A percentile compares a stretch with the other conserved stretches of the same genome.
phyloP scores from a whole-genome alignment of 2,797 vertebrate species.

The Dipus sagitta region DNA sequence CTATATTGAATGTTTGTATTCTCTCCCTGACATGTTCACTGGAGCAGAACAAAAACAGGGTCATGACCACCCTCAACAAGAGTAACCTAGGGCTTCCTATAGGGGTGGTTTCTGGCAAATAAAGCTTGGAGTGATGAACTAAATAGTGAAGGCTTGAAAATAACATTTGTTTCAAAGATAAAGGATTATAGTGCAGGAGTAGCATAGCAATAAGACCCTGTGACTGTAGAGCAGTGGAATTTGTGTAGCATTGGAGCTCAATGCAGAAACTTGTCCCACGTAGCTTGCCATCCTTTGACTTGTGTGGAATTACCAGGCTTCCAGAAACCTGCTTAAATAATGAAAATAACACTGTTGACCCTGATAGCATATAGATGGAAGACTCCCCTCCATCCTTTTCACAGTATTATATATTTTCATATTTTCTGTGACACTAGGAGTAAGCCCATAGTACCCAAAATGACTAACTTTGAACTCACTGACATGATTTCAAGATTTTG shows the following conservation, averaged over 20 bases:
- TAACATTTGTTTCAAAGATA: background rate
- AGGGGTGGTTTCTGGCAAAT: background rate
- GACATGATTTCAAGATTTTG: background rate
- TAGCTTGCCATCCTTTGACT: too few relatives aligned
- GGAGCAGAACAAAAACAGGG: constrained; percentile 23
- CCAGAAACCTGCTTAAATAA: background rate
- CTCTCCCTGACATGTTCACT: background rate
- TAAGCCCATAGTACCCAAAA: background rate
- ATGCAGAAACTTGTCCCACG: fast-evolving
- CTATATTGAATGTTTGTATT: background rate
- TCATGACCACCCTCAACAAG: background rate
- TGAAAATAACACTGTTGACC: background rate
- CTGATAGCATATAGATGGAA: background rate
- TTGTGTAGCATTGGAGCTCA: background rate
- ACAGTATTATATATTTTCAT: background rate
- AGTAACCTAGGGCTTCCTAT: background rate
- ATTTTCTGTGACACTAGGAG: background rate
- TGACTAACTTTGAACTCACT: background rate
- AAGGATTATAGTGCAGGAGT: background rate
- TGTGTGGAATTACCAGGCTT: background rate
- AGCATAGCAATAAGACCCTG: background rate
- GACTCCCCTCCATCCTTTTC: background rate
- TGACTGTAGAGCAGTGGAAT: background rate
- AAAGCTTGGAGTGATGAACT: background rate
- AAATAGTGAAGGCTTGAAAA: background rate